Percentiles rank a stretch among this genome's conserved stretches.
phyloP scores from a whole-genome alignment of 2,797 vertebrate species.

The Urosaurus nigricauda region DNA sequence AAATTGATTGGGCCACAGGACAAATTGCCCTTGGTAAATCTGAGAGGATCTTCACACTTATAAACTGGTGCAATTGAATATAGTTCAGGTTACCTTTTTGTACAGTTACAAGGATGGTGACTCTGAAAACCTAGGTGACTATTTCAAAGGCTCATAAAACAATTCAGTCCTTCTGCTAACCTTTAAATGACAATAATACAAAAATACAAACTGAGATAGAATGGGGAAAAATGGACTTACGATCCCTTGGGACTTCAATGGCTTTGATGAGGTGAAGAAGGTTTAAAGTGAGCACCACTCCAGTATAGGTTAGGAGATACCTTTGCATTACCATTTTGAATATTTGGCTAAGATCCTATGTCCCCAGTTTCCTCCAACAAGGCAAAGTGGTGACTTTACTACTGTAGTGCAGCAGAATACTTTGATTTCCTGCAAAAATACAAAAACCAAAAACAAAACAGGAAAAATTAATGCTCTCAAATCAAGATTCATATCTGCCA shows the following conservation, averaged over 20 bases:
- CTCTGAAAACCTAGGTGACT: not conserved
- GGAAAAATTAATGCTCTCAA: accelerated
- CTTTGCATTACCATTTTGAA: constrained; percentile 76
- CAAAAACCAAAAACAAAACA: constrained; percentile 30
- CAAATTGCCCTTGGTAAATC: not conserved
- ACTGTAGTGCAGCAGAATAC: constrained; percentile 15
- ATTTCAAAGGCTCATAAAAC: accelerated
- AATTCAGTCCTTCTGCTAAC: not conserved
- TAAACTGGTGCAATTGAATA: not conserved
- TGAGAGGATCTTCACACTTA: not conserved
- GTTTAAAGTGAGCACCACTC: constrained; percentile 80
- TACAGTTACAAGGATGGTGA: accelerated
- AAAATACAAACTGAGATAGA: not conserved
- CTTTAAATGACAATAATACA: not conserved
- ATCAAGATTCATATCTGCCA: accelerated
- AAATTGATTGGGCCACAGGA: not conserved
- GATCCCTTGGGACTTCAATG: constrained; percentile 92
- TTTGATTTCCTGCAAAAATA: constrained; percentile 73
- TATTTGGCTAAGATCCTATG: constrained; percentile 17
- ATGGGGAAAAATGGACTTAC: constrained; percentile 81
- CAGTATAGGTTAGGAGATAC: constrained; percentile 39
- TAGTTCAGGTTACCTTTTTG: not conserved
- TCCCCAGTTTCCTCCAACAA: constrained; percentile 17
- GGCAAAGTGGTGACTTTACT: constrained; percentile 39
- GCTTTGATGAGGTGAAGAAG: constrained; percentile 78